Conservation (phyloP, 2,888 invertebrate genomes). For the Synanthedon myopaeformis region DNA sequence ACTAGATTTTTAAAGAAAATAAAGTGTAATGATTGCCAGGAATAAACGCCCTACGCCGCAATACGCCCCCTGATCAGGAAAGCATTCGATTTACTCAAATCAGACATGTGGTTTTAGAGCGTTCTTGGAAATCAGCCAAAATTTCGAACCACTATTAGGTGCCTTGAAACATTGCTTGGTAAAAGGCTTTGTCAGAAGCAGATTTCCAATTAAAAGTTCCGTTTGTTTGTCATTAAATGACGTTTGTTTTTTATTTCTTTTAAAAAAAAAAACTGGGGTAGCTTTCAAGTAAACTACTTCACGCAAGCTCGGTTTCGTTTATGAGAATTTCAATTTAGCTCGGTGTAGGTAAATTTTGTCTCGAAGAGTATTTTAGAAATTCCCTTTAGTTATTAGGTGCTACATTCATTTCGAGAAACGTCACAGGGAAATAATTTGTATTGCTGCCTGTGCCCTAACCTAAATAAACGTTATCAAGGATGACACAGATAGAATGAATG, state of each 20-base stretch:
- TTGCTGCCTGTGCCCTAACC: not conserved
- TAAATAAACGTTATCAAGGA: not conserved
- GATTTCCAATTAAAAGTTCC: constrained; percentile 37
- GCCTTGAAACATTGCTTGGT: constrained; percentile 1
- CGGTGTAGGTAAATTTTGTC: not conserved
- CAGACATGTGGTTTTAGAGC: no score
- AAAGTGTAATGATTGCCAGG: no score
- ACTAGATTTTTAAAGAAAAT: no score
- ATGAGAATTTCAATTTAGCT: not conserved
- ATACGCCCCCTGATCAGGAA: no score
- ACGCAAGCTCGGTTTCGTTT: constrained; percentile 4
- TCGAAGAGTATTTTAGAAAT: not conserved
- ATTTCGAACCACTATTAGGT: not conserved
- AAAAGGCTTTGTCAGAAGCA: constrained; percentile 11
- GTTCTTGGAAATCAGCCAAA: not conserved
- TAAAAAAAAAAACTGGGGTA: not conserved
- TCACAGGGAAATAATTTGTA: not conserved
- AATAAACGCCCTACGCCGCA: no score
- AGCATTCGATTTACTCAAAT: no score
- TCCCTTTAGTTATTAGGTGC: not conserved
- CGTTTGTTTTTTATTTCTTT: constrained; percentile 8
- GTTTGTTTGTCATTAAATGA: constrained; percentile 18
- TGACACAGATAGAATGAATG: no score
- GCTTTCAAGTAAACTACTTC: constrained; percentile 4
- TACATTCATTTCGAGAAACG: not conserved